phyloP scores from a whole-genome alignment of 2,888 invertebrate species.

The Thumatha senex region DNA sequence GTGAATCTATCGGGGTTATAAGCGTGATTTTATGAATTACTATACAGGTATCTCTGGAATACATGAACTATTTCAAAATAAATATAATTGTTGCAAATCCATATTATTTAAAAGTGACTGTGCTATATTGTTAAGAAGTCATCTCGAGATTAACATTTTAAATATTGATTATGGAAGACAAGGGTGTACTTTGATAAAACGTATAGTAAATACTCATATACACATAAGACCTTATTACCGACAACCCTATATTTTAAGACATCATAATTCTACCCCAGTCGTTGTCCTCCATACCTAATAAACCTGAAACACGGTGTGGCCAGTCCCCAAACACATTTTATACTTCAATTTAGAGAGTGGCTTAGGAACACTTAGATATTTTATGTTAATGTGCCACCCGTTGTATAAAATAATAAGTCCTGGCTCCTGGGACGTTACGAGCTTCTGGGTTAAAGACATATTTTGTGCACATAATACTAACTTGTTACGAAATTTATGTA shows the following conservation, averaged over 20 bases:
- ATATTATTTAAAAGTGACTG: too few species aligned
- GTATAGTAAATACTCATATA: too few species aligned
- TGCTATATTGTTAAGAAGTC: too few species aligned
- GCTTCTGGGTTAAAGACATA: conserved; percentile 2
- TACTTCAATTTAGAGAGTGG: conserved; percentile 52
- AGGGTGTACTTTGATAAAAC: too few species aligned
- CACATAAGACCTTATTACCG: conserved; percentile 1
- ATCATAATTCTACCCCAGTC: conserved; percentile 12
- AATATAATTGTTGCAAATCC: too few species aligned
- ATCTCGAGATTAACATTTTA: too few species aligned
- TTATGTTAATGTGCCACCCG: conserved; percentile 64
- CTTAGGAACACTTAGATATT: conserved; percentile 44
- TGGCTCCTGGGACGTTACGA: conserved; percentile 39
- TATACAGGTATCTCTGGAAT: too few species aligned
- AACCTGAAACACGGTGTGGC: conserved; percentile 27
- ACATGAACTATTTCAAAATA: too few species aligned
- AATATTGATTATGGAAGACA: too few species aligned
- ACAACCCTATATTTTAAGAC: conserved; percentile 6
- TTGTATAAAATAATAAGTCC: conserved; percentile 66
- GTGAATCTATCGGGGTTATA: too few species aligned
- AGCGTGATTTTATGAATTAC: too few species aligned
- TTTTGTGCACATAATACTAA: background rate
- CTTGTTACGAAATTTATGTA: background rate
- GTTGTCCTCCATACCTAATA: conserved; percentile 26
- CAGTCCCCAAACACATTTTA: conserved; percentile 47